phyloP scores from a whole-genome alignment of 2,888 invertebrate genomes.

The Aphodius sticticus region DNA sequence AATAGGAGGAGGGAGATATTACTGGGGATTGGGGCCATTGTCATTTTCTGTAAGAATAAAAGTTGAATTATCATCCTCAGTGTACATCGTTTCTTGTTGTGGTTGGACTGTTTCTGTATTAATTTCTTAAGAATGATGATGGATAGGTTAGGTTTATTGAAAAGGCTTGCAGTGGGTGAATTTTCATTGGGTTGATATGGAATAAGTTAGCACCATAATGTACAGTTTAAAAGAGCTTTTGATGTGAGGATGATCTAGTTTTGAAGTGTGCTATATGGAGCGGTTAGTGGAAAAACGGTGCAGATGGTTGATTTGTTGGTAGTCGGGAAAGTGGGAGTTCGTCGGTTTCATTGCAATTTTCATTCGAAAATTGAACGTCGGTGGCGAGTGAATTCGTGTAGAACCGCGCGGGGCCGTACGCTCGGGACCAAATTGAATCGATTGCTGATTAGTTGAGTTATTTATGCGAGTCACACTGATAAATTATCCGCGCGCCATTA shows the following conservation, averaged over 20 bases:
- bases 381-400: constrained; percentile 17
- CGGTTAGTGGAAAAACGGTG: neutral
- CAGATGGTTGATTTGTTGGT: neutral
- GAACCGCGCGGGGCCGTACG: constrained; percentile 17
- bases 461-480: constrained; percentile 48
- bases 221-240: neutral
- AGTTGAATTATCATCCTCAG: too few relatives aligned
- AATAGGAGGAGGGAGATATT: too few relatives aligned
- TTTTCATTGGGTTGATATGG: neutral
- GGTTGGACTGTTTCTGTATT: neutral
- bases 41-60: too few relatives aligned
- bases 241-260: neutral
- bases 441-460: constrained; percentile 48
- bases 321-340: neutral
- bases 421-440: constrained; percentile 39
- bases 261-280: neutral
- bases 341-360: neutral
- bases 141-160: neutral
- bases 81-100: too few relatives aligned
- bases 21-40: too few relatives aligned
- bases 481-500: constrained; percentile 49
- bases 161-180: neutral
- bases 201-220: neutral
- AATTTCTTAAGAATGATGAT: neutral
- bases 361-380: constrained; percentile 20